A percentile compares a stretch with the other conserved stretches of the same genome.
Conservation (phyloP, 1,140 invertebrate genomes). For the Dinoponera quadriceps region DNA sequence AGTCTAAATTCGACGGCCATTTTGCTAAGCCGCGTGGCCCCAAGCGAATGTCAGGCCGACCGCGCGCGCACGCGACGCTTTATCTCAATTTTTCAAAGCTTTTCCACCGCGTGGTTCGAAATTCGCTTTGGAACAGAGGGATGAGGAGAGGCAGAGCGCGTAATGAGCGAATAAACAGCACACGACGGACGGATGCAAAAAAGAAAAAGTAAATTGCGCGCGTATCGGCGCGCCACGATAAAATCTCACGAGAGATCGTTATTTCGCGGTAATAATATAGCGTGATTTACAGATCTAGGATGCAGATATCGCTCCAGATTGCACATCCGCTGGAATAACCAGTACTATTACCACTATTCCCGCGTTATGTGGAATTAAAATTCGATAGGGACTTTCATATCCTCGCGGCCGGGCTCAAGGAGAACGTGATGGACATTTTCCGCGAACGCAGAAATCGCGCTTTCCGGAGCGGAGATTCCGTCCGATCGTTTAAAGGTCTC, state of each 20-base stretch:
- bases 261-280: constrained; percentile 1
- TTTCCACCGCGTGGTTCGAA: background rate
- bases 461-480: constrained; percentile 29
- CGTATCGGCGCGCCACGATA: background rate
- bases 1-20: constrained; percentile 84
- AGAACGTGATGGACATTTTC: background rate
- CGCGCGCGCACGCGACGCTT: constrained; percentile 19
- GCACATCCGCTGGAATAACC: background rate
- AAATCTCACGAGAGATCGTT: constrained; percentile 6
- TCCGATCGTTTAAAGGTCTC: constrained; percentile 61
- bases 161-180: background rate
- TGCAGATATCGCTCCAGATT: background rate
- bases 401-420: background rate
- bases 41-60: too few species aligned
- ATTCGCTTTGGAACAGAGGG: too few species aligned
- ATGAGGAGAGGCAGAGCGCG: too few species aligned
- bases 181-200: background rate
- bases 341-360: background rate
- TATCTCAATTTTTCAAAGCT: background rate
- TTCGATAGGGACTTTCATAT: background rate
- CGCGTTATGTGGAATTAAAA: background rate
- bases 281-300: constrained; percentile 5
- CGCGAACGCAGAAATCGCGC: constrained; percentile 31
- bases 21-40: constrained; percentile 76
- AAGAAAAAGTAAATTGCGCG: background rate